phyloP scores from a whole-genome alignment of 2,113 vertebrate species.

The Himantopus leucocephalus region DNA sequence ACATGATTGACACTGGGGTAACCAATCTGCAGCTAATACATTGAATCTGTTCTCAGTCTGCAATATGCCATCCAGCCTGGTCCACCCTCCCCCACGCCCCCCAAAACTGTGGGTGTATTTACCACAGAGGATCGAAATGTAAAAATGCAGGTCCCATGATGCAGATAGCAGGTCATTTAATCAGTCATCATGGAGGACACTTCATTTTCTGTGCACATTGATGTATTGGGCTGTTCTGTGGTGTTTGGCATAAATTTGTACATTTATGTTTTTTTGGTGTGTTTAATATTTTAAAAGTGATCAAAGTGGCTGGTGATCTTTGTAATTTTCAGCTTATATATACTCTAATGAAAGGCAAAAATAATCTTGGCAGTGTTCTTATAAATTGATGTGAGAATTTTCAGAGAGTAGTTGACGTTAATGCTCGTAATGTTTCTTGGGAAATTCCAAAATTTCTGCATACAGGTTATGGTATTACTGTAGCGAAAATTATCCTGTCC shows the following conservation, averaged over 20 bases:
- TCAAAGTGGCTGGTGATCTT: background rate
- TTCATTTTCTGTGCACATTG: background rate
- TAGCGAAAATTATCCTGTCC: background rate
- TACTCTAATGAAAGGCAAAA: background rate
- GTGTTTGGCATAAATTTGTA: background rate
- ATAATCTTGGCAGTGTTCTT: background rate
- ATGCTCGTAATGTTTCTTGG: background rate
- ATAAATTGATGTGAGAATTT: background rate
- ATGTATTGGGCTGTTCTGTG: background rate
- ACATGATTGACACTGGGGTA: background rate
- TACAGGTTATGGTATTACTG: background rate
- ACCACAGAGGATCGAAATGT: background rate
- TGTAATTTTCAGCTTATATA: background rate
- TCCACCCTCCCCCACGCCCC: background rate
- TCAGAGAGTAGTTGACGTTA: background rate
- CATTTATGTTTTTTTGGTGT: background rate
- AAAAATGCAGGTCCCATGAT: background rate
- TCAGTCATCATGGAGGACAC: background rate
- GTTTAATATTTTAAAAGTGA: background rate
- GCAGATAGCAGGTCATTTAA: background rate
- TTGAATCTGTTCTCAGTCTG: background rate
- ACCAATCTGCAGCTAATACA: background rate
- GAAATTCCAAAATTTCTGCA: background rate
- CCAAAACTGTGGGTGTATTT: background rate
- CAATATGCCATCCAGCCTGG: background rate